These are phyloP conservation scores for Sarcophilus harrisii DNA, from an alignment of 2,797 vertebrate genomes.

Conservation along the genomic window DNA sequence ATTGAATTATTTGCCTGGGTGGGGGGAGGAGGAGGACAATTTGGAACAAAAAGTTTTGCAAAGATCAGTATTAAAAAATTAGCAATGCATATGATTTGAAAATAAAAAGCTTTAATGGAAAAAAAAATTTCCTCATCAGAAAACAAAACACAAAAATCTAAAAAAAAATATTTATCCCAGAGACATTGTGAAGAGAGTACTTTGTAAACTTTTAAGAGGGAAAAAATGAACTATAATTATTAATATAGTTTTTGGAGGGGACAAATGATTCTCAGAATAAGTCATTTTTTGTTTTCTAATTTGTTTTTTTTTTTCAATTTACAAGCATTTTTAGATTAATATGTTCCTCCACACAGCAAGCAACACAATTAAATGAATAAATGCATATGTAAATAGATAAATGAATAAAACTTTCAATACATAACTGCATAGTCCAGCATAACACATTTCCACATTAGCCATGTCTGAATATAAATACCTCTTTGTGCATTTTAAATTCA, in stretches of 20 bases:
- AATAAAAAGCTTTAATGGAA: too few species aligned
- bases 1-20: too few species aligned
- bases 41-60: too few species aligned
- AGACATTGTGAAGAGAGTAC: background rate
- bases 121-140: too few species aligned
- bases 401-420: background rate
- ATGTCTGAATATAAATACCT: background rate
- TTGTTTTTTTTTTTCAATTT: background rate
- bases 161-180: too few species aligned
- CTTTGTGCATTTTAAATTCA: background rate
- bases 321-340: background rate
- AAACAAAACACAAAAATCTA: too few species aligned
- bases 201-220: background rate
- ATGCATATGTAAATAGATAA: background rate
- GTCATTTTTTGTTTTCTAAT: background rate
- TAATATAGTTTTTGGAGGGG: background rate
- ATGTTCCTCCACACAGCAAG: background rate
- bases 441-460: background rate
- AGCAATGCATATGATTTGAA: too few species aligned
- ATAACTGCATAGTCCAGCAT: background rate
- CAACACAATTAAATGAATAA: background rate
- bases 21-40: too few species aligned
- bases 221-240: background rate
- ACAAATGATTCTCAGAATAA: background rate
- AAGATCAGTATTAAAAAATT: too few species aligned